Conservation (phyloP, 2,888 invertebrate species). For the Disparrhopalites patrizii region DNA sequence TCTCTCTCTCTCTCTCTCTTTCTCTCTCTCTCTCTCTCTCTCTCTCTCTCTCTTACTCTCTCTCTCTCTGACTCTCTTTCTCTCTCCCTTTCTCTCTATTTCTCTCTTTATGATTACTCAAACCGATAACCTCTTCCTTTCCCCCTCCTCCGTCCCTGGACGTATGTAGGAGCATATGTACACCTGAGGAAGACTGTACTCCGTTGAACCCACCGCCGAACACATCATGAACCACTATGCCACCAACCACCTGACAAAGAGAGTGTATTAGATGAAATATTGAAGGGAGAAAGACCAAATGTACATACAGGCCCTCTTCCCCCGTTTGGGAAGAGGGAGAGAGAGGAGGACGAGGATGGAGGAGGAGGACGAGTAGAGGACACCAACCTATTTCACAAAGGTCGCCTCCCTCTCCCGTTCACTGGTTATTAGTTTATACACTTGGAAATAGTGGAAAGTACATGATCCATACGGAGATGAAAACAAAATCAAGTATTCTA, state of each 20-base stretch:
- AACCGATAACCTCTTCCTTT: constrained; percentile 10
- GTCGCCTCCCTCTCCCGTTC: no score
- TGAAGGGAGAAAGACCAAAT: not conserved
- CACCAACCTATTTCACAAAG: constrained; percentile 11
- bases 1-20: constrained; percentile 12
- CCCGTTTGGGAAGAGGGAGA: not conserved
- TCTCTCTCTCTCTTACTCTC: constrained; percentile 28
- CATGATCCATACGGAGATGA: no score
- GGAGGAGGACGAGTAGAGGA: not conserved
- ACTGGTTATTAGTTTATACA: no score
- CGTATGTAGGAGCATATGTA: no score
- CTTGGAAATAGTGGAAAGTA: no score
- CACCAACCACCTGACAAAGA: no score
- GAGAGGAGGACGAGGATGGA: not conserved
- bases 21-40: constrained; percentile 19
- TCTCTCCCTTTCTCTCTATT: not conserved
- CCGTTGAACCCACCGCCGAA: no score
- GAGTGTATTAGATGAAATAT: not conserved
- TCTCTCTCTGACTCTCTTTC: not conserved
- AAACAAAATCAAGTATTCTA: no score
- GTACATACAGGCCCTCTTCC: not conserved
- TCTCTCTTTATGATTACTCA: not conserved
- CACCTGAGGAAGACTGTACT: no score
- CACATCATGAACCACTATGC: no score
- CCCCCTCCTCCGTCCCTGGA: no score